Base-by-base conservation (phyloP, 2,888 invertebrate genomes). In the Agrypnus murinus region DNA sequence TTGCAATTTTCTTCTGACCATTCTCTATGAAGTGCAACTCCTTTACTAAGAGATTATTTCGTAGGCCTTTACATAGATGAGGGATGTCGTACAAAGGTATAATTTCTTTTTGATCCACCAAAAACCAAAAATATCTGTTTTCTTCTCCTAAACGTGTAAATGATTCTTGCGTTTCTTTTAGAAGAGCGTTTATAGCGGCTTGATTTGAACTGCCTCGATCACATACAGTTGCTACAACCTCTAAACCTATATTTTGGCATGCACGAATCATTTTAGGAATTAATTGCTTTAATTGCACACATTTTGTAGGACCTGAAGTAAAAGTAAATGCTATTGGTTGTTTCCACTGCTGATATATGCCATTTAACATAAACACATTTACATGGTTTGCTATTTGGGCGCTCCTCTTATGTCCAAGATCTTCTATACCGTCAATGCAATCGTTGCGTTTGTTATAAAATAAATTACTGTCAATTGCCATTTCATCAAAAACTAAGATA, bases 201-300 rank as follows among this genome's bases (percentile, higher is more conserved):
- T 46, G 46, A 10, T 46, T 46, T 8, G 46, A 14, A 2, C 17
- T 17, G 4, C 46, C 46, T 19, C 17, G 46, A 15, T 77, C 78
- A 64, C 75, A 77, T 8, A 76, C 60, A 4, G 74, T 76, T 1
- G 72, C 72, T 8, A 75, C 60, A 15, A 75, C 69, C 25, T 46
- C 65, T n/a, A 77, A 57, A 6, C 77, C 74, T 12, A 73, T 66
- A 6, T 55, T 34, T 40, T 67, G 65, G n/a, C n/a, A n/a, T n/a
- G n/a, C n/a, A n/a, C n/a, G n/a, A n/a, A n/a, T n/a, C n/a, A n/a
- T n/a, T n/a, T n/a, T n/a, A n/a, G n/a, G n/a, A n/a, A n/a, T n/a
- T n/a, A n/a, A n/a, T n/a, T n/a, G n/a, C n/a, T n/a, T n/a, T n/a
- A n/a, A n/a, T n/a, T n/a, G n/a, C n/a, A n/a, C n/a, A n/a, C n/a